Conservation (phyloP, 2,888 invertebrate species). For the Synergus itoensis region DNA sequence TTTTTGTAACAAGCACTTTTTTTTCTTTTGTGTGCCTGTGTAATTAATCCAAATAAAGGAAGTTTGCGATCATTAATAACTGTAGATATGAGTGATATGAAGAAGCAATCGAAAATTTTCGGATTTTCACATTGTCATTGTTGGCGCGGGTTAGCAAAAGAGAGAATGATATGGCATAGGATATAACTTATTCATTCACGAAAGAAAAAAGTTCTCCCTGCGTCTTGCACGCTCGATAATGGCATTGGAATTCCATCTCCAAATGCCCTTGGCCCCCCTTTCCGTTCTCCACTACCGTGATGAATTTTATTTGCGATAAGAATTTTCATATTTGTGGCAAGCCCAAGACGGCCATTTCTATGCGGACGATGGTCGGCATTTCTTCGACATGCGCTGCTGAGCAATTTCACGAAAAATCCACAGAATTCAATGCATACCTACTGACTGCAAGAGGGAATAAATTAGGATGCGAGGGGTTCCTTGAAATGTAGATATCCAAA, state of each 20-base stretch:
- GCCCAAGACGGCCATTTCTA: constrained; percentile 64
- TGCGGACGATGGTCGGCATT: constrained; percentile 57
- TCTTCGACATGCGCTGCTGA: constrained; percentile 46
- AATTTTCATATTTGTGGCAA: constrained; percentile 66
- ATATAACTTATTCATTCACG: constrained; percentile 61
- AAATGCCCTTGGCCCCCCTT: constrained; percentile 42
- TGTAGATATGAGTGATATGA: neutral
- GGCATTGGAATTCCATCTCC: constrained; percentile 59
- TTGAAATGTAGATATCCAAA: constrained; percentile 35
- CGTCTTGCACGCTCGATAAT: constrained; percentile 55
- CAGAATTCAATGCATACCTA: constrained; percentile 70
- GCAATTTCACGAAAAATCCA: constrained; percentile 70
- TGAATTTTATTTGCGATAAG: constrained; percentile 70
- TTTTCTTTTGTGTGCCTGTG: neutral
- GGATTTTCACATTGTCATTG: constrained; percentile 59
- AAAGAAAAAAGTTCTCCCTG: constrained; percentile 38
- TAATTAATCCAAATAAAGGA: neutral
- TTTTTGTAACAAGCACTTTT: neutral
- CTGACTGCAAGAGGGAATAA: constrained; percentile 63
- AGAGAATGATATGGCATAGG: constrained; percentile 51
- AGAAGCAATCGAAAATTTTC: neutral
- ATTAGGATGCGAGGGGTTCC: constrained; percentile 61
- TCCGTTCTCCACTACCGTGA: constrained; percentile 53
- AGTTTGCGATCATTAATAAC: neutral
- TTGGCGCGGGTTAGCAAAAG: constrained; percentile 59